These are phyloP conservation scores for Stenopsyche tienmushanensis DNA, from an alignment of 1,140 invertebrate species.

Conservation along the genomic window DNA sequence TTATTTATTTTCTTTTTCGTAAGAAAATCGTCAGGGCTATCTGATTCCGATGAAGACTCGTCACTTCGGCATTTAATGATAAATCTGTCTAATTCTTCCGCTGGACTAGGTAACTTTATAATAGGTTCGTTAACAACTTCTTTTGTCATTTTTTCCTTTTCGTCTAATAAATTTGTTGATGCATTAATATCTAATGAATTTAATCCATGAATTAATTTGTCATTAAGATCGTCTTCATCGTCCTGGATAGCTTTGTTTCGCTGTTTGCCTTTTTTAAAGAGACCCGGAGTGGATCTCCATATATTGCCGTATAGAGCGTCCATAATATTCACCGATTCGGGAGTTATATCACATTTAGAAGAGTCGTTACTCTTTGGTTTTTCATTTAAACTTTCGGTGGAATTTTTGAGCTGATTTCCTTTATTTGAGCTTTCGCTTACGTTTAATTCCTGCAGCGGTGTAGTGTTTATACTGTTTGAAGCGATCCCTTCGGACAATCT, in stretches of 20 bases:
- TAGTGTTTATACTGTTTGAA: background rate
- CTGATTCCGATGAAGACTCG: background rate
- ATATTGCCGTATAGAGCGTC: constrained; percentile 35
- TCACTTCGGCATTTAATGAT: too few relatives aligned
- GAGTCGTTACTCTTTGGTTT: background rate
- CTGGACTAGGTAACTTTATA: background rate
- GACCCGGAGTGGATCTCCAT: constrained; percentile 36
- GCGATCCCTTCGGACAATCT: constrained; percentile 1
- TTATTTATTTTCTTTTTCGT: background rate
- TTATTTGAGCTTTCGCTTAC: background rate
- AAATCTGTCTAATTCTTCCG: background rate
- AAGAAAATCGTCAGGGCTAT: constrained; percentile 3
- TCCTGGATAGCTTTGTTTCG: constrained; percentile 10
- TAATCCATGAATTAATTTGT: constrained; percentile 26
- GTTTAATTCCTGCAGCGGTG: background rate
- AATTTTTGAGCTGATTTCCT: background rate
- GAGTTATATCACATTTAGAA: constrained; percentile 7
- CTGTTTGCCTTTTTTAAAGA: constrained; percentile 31
- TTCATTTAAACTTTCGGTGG: constrained; percentile 3
- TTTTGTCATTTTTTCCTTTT: background rate
- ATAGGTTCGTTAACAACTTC: background rate
- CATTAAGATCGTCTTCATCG: background rate
- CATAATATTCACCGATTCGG: constrained; percentile 30
- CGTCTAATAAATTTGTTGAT: background rate
- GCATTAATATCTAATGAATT: constrained; percentile 19